Percentiles rank a stretch among this genome's conserved stretches.
Conservation (phyloP, 2,113 vertebrate genomes). For the Brachyistius frenatus region DNA sequence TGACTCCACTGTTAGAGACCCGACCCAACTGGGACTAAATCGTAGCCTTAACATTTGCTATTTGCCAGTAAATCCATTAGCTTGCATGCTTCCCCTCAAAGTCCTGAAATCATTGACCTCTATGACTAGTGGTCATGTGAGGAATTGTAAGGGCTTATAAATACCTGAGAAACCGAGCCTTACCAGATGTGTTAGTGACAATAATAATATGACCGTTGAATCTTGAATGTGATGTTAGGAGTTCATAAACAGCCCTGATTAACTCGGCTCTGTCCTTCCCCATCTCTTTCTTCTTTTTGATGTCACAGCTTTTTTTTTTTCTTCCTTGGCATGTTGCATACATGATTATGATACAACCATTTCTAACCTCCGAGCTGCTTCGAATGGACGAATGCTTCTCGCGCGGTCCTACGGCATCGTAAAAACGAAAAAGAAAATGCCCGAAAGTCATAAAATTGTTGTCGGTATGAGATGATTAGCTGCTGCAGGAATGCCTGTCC, state of each 20-base stretch:
- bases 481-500: slow-evolving; percentile 34
- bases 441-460: slow-evolving; percentile 33
- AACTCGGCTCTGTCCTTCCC: slow-evolving; percentile 19
- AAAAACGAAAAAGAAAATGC: slow-evolving; percentile 8
- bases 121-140: too few relatives aligned
- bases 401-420: not conserved
- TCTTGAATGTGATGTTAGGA: not conserved
- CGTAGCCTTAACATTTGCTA: too few relatives aligned
- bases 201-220: not conserved
- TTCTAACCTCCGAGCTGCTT: not conserved
- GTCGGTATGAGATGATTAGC: slow-evolving; percentile 50
- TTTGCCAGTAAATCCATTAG: too few relatives aligned
- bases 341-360: slow-evolving; percentile 23
- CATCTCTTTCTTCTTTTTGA: not conserved
- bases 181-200: slow-evolving; percentile 16
- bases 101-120: too few relatives aligned
- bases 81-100: too few relatives aligned
- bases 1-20: too few relatives aligned
- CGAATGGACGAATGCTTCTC: slow-evolving; percentile 8
- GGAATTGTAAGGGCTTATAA: not conserved
- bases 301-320: not conserved
- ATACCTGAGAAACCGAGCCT: not conserved
- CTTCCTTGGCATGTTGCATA: slow-evolving; percentile 2
- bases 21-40: too few relatives aligned
- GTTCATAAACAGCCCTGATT: slow-evolving; percentile 24